These are phyloP conservation scores for Uria aalge DNA, from an alignment of 2,113 vertebrate species.

Conservation along the genomic window DNA sequence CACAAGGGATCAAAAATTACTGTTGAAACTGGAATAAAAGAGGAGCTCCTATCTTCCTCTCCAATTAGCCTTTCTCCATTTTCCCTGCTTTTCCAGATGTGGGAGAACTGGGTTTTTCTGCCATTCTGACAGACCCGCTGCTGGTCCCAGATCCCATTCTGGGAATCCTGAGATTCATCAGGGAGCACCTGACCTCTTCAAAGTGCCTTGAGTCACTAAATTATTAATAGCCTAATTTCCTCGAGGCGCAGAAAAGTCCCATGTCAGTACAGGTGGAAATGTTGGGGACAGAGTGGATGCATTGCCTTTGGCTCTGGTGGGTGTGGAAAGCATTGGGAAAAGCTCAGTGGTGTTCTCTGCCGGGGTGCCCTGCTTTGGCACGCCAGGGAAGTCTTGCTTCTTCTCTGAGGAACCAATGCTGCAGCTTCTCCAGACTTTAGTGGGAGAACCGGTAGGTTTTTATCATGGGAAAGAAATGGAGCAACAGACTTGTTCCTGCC, in stretches of 20 bases:
- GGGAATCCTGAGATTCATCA: neutral
- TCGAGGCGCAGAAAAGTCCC: neutral
- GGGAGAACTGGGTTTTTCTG: fast-evolving
- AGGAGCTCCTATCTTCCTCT: neutral
- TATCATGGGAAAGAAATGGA: neutral
- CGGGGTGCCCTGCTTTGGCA: neutral
- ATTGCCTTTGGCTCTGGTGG: too few relatives aligned
- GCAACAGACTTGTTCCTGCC: neutral
- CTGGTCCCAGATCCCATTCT: neutral
- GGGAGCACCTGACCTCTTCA: neutral
- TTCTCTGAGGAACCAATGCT: neutral
- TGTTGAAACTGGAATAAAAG: neutral
- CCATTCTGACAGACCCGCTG: neutral
- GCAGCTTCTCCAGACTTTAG: neutral
- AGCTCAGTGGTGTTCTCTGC: neutral
- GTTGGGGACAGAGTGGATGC: neutral
- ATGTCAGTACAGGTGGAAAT: neutral
- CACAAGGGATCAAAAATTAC: neutral
- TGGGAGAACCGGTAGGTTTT: neutral
- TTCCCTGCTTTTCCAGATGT: neutral
- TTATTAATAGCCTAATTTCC: neutral
- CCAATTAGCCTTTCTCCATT: neutral
- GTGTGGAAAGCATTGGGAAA: neutral
- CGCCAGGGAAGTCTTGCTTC: neutral
- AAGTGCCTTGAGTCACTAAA: neutral